phyloP scores from a whole-genome alignment of 2,113 vertebrate genomes.

The Chloroceryle aenea region DNA sequence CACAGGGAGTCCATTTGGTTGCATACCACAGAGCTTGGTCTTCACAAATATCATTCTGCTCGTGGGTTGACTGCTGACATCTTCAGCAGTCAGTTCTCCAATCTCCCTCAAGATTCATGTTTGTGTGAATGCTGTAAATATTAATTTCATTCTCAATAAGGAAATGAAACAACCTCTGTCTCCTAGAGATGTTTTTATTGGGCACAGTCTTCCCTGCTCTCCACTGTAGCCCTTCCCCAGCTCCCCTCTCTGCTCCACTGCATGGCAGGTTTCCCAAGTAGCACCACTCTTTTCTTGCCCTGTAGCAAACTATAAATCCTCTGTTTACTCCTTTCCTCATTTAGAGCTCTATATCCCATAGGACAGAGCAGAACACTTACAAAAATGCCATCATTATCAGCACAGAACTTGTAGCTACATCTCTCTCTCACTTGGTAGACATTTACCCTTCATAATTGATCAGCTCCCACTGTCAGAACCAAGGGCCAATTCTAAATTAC shows the following conservation, averaged over 20 bases:
- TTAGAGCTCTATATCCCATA: not conserved
- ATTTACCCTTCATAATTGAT: not conserved
- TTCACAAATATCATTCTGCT: not conserved
- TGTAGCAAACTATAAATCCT: not conserved
- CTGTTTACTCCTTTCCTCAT: not conserved
- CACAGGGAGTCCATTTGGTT: not conserved
- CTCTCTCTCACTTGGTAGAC: not conserved
- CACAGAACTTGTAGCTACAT: not conserved
- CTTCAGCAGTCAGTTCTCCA: not conserved
- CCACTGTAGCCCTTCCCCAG: not conserved
- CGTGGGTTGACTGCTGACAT: not conserved
- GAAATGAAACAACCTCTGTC: conserved; percentile 4
- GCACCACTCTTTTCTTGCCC: not conserved
- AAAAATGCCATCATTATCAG: not conserved
- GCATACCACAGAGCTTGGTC: not conserved
- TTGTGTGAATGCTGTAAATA: conserved; percentile 15
- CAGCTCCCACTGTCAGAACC: not conserved
- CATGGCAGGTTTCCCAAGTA: not conserved
- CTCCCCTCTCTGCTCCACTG: not conserved
- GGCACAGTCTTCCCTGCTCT: not conserved
- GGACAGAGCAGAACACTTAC: not conserved
- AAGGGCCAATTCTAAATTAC: not conserved
- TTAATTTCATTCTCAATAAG: conserved; percentile 28
- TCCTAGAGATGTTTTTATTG: conserved; percentile 7
- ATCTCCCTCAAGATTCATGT: not conserved